Evolutionary conservation across 2,113 vertebrate species (phyloP), one percentile per base, ranked within the genome.

Genomic region (Eudyptes chrysolophus): DNA sequence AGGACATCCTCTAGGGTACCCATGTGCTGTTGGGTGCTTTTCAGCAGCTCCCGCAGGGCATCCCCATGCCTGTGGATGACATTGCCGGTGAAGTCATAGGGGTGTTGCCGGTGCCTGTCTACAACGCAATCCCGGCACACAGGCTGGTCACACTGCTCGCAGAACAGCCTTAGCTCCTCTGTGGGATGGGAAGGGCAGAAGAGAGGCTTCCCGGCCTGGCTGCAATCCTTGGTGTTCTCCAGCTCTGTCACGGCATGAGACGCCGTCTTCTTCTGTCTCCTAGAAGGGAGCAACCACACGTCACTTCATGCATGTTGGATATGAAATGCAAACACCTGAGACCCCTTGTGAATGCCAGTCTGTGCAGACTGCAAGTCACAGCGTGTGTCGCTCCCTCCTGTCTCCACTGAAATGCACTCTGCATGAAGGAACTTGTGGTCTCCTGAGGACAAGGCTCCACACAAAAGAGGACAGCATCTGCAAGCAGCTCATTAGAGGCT

Each of bases 141-240:
- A 0, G 99, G 98, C 27, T 96, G 97, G 97, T 99, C 99, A 9
- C 99, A 99, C 58, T 98, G 97, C 97, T 99, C 98, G 3, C 99
- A 99, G 98, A 99, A 99, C 89, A 99, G 98, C 22, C 97, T 97
- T 18, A 99, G 98, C 96, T 99, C 99, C 98, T 99, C 99, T 0
- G 98, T 96, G 0, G 99, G 98, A 93, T 99, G 99, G 21, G 98
- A 76, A 24, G 97, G 85, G 95, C 99, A 99, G 88, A 98, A 97
- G 40, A 99, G 97, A 36, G 98, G 98, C 21, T 98, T 98, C 71
- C 97, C 88, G 0, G 99, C 76, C 7, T 91, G 97, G 49, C 98
- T 98, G 52, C 96, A 95, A 15, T 98, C 96, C 93, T 98, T 98
- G 84, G 98, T 92, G 71, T 98, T 99, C 94, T 98, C 97, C 42